These are phyloP conservation scores for Eucriotettix oculatus DNA, from an alignment of 2,888 invertebrate species.

Conservation along the genomic window DNA sequence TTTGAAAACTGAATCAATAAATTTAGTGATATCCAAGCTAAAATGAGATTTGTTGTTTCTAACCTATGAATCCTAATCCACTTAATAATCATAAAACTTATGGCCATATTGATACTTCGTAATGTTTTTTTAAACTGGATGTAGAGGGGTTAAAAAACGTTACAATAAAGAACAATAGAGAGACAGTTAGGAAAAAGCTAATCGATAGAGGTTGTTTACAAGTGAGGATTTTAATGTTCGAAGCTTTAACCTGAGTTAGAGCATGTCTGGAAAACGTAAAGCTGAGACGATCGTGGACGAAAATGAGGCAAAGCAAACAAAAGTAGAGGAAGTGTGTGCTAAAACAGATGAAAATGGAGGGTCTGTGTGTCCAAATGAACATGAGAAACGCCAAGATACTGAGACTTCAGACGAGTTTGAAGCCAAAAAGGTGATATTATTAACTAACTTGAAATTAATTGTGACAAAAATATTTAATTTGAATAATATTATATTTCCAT, in stretches of 20 bases:
- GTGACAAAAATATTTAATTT: too few relatives aligned
- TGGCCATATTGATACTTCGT: slow-evolving; percentile 2
- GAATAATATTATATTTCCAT: too few relatives aligned
- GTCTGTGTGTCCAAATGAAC: slow-evolving; percentile 1
- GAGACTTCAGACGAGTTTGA: background rate
- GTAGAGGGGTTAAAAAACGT: slow-evolving; percentile 1
- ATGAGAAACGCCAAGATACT: slow-evolving; percentile 1
- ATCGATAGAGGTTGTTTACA: slow-evolving; percentile 11
- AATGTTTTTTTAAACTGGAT: background rate
- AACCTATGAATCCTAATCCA: too few relatives aligned
- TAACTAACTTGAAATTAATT: too few relatives aligned
- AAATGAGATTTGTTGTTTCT: too few relatives aligned
- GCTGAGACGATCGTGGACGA: slow-evolving; percentile 10
- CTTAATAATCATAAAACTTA: background rate
- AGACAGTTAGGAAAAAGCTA: slow-evolving; percentile 1
- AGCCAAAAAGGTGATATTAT: background rate
- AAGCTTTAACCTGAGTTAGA: slow-evolving; percentile 3
- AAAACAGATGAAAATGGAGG: slow-evolving; percentile 6
- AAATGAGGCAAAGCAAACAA: slow-evolving; percentile 8
- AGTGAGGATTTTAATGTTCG: slow-evolving; percentile 5
- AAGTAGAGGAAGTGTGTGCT: slow-evolving; percentile 5
- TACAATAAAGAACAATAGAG: slow-evolving; percentile 8
- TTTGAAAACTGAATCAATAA: too few relatives aligned
- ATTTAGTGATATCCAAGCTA: too few relatives aligned
- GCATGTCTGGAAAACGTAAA: slow-evolving; percentile 14